Conservation (phyloP, 2,888 invertebrate genomes). For the Venustoraphidia nigricollis region DNA sequence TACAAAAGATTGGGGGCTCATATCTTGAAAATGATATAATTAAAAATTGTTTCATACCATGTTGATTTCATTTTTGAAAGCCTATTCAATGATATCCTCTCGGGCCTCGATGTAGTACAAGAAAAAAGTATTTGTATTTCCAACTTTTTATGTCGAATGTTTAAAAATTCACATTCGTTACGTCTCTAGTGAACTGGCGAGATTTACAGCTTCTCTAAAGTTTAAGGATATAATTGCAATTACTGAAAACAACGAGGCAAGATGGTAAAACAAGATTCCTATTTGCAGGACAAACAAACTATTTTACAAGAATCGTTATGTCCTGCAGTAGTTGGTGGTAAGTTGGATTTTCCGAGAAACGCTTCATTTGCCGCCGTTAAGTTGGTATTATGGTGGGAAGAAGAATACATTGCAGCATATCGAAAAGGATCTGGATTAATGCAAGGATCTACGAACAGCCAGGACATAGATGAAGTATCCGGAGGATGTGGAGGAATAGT, state of each 20-base stretch:
- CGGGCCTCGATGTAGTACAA: too few species aligned
- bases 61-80: too few species aligned
- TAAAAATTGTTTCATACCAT: too few species aligned
- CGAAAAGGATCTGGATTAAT: constrained; percentile 43
- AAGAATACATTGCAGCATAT: constrained; percentile 64
- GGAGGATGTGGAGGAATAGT: constrained; percentile 39
- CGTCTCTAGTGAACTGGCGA: too few species aligned
- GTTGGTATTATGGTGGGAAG: constrained; percentile 75
- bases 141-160: too few species aligned
- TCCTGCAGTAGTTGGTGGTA: constrained; percentile 63
- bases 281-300: constrained; percentile 45
- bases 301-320: constrained; percentile 68
- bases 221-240: background rate
- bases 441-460: constrained; percentile 30
- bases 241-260: too few species aligned
- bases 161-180: too few species aligned
- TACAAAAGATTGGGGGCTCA: too few species aligned
- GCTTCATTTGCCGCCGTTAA: constrained; percentile 75
- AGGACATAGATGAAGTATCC: constrained; percentile 27
- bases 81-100: too few species aligned
- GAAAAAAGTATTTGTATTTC: too few species aligned
- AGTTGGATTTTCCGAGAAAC: constrained; percentile 66
- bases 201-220: too few species aligned
- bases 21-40: too few species aligned
- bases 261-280: background rate